A percentile compares a stretch with the other conserved stretches of the same genome.
Conservation (phyloP, 2,113 vertebrate genomes). For the Ptilorrhoa leucosticta region DNA sequence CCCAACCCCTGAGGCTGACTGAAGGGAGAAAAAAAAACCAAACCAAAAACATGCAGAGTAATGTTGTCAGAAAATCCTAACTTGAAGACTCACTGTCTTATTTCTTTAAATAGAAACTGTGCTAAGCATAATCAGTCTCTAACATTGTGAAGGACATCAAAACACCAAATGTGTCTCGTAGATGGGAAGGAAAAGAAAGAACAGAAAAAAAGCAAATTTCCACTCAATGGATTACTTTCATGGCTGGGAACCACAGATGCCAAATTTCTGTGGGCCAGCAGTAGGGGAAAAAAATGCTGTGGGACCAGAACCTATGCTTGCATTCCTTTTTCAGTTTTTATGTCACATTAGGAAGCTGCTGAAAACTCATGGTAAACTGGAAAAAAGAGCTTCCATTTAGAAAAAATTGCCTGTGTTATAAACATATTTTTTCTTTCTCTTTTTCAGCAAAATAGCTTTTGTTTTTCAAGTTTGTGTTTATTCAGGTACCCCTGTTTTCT, state of each 20-base stretch:
- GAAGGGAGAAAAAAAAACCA: neutral
- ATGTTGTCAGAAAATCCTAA: neutral
- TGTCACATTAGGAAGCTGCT: neutral
- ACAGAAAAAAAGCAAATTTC: neutral
- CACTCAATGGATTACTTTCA: constrained; percentile 17
- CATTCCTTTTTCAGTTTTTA: neutral
- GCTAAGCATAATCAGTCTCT: neutral
- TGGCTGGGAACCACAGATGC: neutral
- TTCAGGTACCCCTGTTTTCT: neutral
- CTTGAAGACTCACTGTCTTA: neutral
- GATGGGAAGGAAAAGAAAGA: neutral
- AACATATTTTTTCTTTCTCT: neutral
- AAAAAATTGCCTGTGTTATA: neutral
- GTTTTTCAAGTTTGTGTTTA: neutral
- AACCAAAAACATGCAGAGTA: neutral
- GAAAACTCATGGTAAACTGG: neutral
- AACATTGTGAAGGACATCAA: neutral
- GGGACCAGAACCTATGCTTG: constrained; percentile 4
- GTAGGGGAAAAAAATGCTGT: neutral
- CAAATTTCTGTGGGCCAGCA: constrained; percentile 36
- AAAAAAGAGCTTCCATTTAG: neutral
- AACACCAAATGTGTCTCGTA: neutral
- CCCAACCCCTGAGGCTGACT: rapidly evolving
- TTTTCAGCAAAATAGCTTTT: neutral
- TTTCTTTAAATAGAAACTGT: neutral